Conservation (phyloP, 2,797 vertebrate species). For the Semotilus atromaculatus region DNA sequence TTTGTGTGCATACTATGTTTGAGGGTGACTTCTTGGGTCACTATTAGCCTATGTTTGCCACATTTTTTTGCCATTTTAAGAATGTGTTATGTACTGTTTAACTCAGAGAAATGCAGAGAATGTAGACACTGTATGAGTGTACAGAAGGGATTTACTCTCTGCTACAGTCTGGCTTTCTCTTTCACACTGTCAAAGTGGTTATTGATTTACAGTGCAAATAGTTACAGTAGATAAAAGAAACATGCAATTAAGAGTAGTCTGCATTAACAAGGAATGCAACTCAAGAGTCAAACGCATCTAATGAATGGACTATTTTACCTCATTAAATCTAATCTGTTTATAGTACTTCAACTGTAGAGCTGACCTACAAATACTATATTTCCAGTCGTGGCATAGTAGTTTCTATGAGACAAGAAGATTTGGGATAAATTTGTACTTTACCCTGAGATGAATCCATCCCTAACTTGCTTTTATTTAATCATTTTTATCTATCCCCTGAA, state of each 20-base stretch:
- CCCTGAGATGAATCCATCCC: neutral
- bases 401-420: neutral
- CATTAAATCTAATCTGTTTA: constrained; percentile 28
- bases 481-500: neutral
- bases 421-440: neutral
- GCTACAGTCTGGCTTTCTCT: neutral
- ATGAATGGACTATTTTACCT: constrained; percentile 31
- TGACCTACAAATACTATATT: neutral
- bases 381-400: neutral
- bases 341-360: neutral
- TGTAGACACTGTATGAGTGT: constrained; percentile 2
- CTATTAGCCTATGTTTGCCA: neutral
- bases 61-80: neutral
- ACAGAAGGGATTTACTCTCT: neutral
- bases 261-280: constrained; percentile 1
- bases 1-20: neutral
- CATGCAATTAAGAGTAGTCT: neutral
- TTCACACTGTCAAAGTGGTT: constrained; percentile 1
- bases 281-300: constrained; percentile 15
- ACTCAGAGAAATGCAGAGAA: neutral
- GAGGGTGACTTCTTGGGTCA: neutral
- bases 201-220: constrained; percentile 33
- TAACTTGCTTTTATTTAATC: neutral
- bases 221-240: constrained; percentile 31
- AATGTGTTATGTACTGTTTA: neutral